These are phyloP conservation scores for Athene noctua DNA, from an alignment of 2,113 vertebrate genomes.

Conservation along the genomic window DNA sequence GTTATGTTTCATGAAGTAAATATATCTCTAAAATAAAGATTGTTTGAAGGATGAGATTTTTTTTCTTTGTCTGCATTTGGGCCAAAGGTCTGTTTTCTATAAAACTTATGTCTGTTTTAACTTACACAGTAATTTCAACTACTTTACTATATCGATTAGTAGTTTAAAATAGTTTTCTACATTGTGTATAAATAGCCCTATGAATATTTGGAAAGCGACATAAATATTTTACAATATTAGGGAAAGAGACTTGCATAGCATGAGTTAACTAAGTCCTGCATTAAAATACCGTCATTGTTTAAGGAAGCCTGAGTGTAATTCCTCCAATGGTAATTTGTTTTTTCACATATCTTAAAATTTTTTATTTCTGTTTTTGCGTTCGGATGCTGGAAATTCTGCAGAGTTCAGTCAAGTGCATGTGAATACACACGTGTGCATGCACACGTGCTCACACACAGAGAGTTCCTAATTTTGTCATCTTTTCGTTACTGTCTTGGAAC, in stretches of 20 bases:
- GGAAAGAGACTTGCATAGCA: background rate
- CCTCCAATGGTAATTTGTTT: background rate
- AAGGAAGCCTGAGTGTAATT: background rate
- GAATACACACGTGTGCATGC: background rate
- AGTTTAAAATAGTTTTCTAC: conserved; percentile 35
- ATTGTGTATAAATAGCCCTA: background rate
- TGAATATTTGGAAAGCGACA: background rate
- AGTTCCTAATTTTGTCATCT: background rate
- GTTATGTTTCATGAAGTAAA: conserved; percentile 36
- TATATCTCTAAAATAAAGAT: conserved; percentile 54
- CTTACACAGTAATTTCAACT: conserved; percentile 51
- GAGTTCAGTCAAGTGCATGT: background rate
- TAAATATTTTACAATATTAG: background rate
- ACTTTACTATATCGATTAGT: conserved; percentile 42
- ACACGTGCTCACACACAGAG: background rate
- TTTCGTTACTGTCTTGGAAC: background rate
- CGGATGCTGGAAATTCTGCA: background rate
- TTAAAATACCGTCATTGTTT: background rate
- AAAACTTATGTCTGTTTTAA: conserved; percentile 62
- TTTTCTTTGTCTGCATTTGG: background rate
- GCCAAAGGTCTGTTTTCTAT: conserved; percentile 68
- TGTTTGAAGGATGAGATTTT: conserved; percentile 16
- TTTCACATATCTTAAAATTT: background rate
- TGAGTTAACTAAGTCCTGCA: background rate
- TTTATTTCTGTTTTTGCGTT: background rate